Percentiles rank a stretch among this genome's conserved stretches.
Conservation (phyloP, 2,888 invertebrate genomes). For the Boloria euphrosyne region DNA sequence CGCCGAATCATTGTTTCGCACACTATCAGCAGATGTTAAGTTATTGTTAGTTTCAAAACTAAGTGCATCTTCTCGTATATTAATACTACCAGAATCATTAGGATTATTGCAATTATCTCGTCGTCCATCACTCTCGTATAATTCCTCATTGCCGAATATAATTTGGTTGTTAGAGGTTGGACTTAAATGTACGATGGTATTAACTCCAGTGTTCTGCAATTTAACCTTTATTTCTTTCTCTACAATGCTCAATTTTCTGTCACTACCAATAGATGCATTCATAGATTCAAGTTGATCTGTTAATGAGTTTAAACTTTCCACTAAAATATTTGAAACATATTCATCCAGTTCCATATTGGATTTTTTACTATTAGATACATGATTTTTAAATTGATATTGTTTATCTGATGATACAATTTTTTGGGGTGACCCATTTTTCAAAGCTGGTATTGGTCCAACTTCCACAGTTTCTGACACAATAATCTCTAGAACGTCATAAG, state of each 20-base stretch:
- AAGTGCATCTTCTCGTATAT: conserved; percentile 53
- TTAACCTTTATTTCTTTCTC: conserved; percentile 80
- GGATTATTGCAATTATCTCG: conserved; percentile 52
- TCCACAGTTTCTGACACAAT: conserved; percentile 71
- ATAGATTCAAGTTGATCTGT: conserved; percentile 73
- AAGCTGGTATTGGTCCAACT: conserved; percentile 42
- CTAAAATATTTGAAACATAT: conserved; percentile 77
- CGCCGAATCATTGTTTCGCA: conserved; percentile 33
- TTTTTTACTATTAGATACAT: conserved; percentile 39
- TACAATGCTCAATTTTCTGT: conserved; percentile 68
- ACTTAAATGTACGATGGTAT: conserved; percentile 75
- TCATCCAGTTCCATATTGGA: conserved; percentile 70
- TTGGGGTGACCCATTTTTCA: conserved; percentile 41
- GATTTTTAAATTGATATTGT: conserved; percentile 38
- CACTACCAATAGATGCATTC: conserved; percentile 65
- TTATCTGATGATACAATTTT: conserved; percentile 26
- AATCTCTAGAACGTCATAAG: conserved; percentile 71
- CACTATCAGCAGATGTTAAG: conserved; percentile 46
- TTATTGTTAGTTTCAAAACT: conserved; percentile 59
- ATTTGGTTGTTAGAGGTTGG: conserved; percentile 77
- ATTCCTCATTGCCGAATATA: conserved; percentile 74
- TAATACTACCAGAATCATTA: conserved; percentile 42
- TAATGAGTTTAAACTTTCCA: conserved; percentile 77
- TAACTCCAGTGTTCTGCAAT: conserved; percentile 74
- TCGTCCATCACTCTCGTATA: conserved; percentile 55